Evolutionary conservation across 2,113 vertebrate genomes (phyloP).

Genomic region (Rhinopomastus cyanomelas): DNA sequence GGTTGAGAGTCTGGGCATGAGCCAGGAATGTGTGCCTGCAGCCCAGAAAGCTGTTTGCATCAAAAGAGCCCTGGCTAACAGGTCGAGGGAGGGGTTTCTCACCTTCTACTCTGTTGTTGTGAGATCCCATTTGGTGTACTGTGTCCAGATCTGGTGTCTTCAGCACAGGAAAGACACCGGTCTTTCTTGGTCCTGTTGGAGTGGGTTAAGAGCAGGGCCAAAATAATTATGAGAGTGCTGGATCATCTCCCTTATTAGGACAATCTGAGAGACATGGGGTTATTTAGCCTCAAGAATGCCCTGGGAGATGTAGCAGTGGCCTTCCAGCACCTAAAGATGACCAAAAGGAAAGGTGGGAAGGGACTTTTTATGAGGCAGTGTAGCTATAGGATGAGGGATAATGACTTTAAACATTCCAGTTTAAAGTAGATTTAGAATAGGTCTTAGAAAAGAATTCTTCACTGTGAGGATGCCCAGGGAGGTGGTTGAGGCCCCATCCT

Average conservation of each 20-base stretch:
- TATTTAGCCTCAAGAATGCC: background rate
- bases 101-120: background rate
- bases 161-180: background rate
- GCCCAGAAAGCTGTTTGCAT: background rate
- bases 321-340: background rate
- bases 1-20: background rate
- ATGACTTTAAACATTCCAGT: background rate
- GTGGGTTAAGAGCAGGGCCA: background rate
- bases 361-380: background rate
- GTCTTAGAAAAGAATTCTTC: background rate
- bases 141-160: background rate
- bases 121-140: background rate
- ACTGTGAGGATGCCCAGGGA: no score
- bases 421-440: background rate
- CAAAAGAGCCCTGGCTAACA: background rate
- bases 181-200: no score
- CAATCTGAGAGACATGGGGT: no score
- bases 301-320: background rate
- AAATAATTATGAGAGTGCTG: background rate
- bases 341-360: background rate
- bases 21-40: background rate
- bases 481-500: no score
- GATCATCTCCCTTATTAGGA: background rate
- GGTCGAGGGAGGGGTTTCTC: background rate
- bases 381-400: background rate